Conservation (phyloP, 2,113 vertebrate genomes). For the Stigmatopora nigra region DNA sequence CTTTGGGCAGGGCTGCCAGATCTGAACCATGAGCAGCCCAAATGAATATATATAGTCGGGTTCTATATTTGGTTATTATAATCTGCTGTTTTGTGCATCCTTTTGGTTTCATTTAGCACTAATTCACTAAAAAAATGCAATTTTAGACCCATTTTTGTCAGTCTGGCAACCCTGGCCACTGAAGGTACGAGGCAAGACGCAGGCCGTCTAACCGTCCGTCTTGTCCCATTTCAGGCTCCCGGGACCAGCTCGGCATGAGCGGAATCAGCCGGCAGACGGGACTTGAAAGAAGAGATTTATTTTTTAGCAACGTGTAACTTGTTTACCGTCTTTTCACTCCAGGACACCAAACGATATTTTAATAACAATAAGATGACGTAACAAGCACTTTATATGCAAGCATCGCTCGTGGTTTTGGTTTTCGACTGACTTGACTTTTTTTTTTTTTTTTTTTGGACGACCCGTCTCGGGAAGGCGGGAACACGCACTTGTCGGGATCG, state of each 20-base stretch:
- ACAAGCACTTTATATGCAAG: slow-evolving; percentile 78
- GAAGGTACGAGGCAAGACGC: too few relatives aligned
- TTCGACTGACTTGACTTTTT: slow-evolving; percentile 59
- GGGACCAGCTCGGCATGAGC: slow-evolving; percentile 97
- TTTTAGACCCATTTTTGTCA: too few relatives aligned
- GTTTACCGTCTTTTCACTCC: slow-evolving; percentile 80
- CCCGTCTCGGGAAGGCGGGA: too few relatives aligned
- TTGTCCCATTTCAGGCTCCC: slow-evolving; percentile 87
- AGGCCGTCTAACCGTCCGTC: slow-evolving; percentile 7
- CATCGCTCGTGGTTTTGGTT: slow-evolving; percentile 73
- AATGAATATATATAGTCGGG: too few relatives aligned
- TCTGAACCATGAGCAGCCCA: background rate
- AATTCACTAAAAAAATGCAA: background rate
- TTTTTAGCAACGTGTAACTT: slow-evolving; percentile 79
- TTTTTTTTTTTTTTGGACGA: background rate
- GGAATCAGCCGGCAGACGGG: slow-evolving; percentile 77
- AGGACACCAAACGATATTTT: slow-evolving; percentile 74
- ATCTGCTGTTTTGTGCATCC: too few relatives aligned
- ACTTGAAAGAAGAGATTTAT: slow-evolving; percentile 76
- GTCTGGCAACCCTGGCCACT: too few relatives aligned
- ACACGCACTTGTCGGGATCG: too few relatives aligned
- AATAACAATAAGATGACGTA: slow-evolving; percentile 74
- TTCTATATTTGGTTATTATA: too few relatives aligned
- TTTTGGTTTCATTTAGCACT: too few relatives aligned
- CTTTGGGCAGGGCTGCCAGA: background rate